Evolutionary conservation across 2,797 vertebrate species (phyloP), one percentile per base, ranked within the genome.

Genomic region (Hemitrygon akajei): DNA sequence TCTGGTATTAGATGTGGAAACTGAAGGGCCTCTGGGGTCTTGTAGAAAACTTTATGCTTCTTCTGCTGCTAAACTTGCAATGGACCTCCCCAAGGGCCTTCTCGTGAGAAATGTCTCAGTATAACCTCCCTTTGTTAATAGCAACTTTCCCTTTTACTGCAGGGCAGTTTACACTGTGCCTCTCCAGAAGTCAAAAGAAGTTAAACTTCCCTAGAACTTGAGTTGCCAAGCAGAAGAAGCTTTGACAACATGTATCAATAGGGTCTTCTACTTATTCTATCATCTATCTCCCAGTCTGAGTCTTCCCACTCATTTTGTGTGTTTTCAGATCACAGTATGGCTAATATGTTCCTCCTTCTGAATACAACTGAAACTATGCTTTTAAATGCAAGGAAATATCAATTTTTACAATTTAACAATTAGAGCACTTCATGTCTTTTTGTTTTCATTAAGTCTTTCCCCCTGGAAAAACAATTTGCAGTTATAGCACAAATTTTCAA

Each of bases 371-470:
- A 75, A 93, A 27, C n/a, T 93, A 0, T 75, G 40, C 27, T 93
- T 92, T 18, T 12, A 93, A 56, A 40, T 25, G 0, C 14, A 14
- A 73, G 82, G 25, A 60, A 9, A 47, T 20, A 69, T 37, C 25
- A 9, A 34, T 71, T 93, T 93, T 93, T 76, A 76, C 12, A 40
- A 91, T 40, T 76, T 93, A 58, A 75, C 91, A 75, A 30, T 75
- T 56, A 47, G 73, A 58, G 12, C 25, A 76, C 25, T 71, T 76
- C 5, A 0, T 76, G 34, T 73, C 25, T 12, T 9, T 69, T 22
- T 69, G n/a, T 22, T 47, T 18, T 69, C 37, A 27, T 91, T 91
- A 47, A 2, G 4, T 66, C 14, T 66, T 66, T 66, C 14, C 63
- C 9, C 9, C 14, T 66, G 63, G 63, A 66, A 66, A 86, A 37